Base-by-base conservation (phyloP, 53 echinoderm and acorn worm species). In the Stichopus horrens region DNA sequence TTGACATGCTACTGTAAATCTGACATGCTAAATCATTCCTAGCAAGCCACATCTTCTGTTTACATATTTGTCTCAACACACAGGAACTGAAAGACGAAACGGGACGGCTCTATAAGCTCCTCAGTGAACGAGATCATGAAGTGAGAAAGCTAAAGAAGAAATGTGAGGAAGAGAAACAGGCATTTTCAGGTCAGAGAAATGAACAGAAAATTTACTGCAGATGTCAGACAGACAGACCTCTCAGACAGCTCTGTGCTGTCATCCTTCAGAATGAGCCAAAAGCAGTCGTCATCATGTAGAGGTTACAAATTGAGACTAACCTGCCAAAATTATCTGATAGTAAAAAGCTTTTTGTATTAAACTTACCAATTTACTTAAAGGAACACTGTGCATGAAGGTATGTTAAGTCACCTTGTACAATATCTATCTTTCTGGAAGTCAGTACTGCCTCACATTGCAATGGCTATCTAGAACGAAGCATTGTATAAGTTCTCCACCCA, bases 81-180 rank as follows among this genome's bases (percentile, higher is more conserved):
- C 83, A 97, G 98, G 98, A 98, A 86, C 91, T 98, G 54, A 98
- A 98, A 77, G 98, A 98, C 93, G 98, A 98, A 86, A 92, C 91
- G 7, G 98, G 98, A 9, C 75, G 98, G 58, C 84, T 98, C 58
- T 98, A 98, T 90, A 98, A 98, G 82, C 94, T 98, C 58, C 92
- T 98, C 66, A 98, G 98, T 81, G 98, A 98, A 75, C 91, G 98
- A 67, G 98, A 98, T 74, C 94, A 98, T 83, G 98, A 98, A 86
- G 94, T 98, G 10, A 74, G 96, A 75, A 98, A 96, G 86, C 90
- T 98, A 55, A 98, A 98, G 83, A 98, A 95, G 86, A 95, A 98
- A 84, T 79, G 95, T 77, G 98, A 98, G 56, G 94, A 93, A 54
- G 95, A 95, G n/a, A 93, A 94, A 18, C 92, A 91, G 9, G 98